Evolutionary conservation across 2,888 invertebrate genomes (phyloP), one percentile per base, ranked within the genome.

Genomic region (Maniola hyperantus): DNA sequence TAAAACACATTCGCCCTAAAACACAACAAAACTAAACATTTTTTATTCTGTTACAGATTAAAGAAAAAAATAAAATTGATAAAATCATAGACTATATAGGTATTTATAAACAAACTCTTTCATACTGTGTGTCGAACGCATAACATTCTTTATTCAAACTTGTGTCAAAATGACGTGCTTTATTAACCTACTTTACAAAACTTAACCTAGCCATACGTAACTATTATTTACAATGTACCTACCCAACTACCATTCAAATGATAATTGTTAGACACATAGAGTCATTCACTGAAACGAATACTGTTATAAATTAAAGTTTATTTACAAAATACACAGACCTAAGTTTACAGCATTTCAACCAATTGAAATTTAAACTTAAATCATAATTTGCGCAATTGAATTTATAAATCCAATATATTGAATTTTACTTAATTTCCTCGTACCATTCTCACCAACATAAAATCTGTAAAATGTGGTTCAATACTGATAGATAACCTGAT

Each of bases 271-370:
- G 73, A 73, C 75, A 80, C 73, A 79, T 62, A 73, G 74, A 77
- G 65, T 69, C 72, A 68, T 69, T 70, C 72, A 74, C 74, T 73
- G 68, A 71, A 69, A 79, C 78, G 77, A 87, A 89, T 87, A 88
- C 85, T 86, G 85, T 84, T 83, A 87, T 88, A 89, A 87, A 84
- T 87, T 84, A 86, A 79, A 74, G 13, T 75, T 67, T 87, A 87
- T 88, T 83, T 88, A 88, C 87, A 88, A 79, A 72, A 76, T 80
- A 80, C 74, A 80, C 74, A 77, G 74, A 69, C 73, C 70, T 77
- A 81, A 78, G 34, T 78, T 77, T 77, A 78, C 77, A 79, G 68
- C 76, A 79, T 78, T 79, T 77, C 78, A 80, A 77, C 65, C 66
- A 59, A 74, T 73, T 78, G 75, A 81, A 79, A 80, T 81, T 73